These are phyloP conservation scores for Drosophila austrosaltans DNA, from an alignment of 2,888 invertebrate genomes.

Conservation along the genomic window DNA sequence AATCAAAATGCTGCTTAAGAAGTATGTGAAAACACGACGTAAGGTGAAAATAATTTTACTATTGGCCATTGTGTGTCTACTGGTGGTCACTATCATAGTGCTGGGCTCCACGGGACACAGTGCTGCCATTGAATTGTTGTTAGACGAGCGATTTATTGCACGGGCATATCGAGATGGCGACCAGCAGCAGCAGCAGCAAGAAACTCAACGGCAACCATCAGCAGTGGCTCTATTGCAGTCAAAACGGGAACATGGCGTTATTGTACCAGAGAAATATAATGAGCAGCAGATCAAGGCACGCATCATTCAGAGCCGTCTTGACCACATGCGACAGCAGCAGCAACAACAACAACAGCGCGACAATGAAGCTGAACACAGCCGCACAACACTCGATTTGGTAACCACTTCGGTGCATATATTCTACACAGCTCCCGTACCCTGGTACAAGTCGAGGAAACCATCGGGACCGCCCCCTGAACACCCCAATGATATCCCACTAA, in stretches of 20 bases:
- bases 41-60: conserved; percentile 81
- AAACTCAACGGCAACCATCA: conserved; percentile 19
- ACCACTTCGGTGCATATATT: conserved; percentile 82
- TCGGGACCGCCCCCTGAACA: conserved; percentile 58
- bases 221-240: conserved; percentile 61
- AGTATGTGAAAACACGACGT: conserved; percentile 83
- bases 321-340: conserved; percentile 74
- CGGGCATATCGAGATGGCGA: conserved; percentile 66
- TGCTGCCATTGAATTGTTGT: conserved; percentile 72
- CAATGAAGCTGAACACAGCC: conserved; percentile 72
- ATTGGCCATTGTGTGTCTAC: conserved; percentile 77
- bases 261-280: conserved; percentile 83
- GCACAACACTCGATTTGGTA: conserved; percentile 70
- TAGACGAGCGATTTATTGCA: conserved; percentile 79
- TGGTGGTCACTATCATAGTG: conserved; percentile 80
- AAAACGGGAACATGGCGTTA: conserved; percentile 75
- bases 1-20: conserved; percentile 80
- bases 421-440: conserved; percentile 81
- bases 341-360: conserved; percentile 67
- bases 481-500: conserved; percentile 57
- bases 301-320: conserved; percentile 82
- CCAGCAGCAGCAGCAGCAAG: conserved; percentile 47
- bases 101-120: conserved; percentile 73
- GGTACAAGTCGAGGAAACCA: conserved; percentile 82
- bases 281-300: conserved; percentile 82